phyloP scores from a whole-genome alignment of 2,888 invertebrate species.

The Stictocephala bisonia region DNA sequence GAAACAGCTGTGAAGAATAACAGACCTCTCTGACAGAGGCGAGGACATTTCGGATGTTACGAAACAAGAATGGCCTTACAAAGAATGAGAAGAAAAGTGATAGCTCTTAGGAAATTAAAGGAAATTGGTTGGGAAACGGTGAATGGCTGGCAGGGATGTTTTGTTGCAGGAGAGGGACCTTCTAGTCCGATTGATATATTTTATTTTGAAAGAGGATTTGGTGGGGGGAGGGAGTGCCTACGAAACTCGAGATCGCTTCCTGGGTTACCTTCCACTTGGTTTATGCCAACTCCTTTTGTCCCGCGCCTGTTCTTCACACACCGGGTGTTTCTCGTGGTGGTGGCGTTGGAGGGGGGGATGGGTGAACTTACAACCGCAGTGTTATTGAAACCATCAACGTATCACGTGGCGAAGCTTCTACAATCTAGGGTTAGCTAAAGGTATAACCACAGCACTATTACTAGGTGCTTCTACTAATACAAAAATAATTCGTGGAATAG shows the following conservation, averaged over 20 bases:
- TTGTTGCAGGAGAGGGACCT: too few species aligned
- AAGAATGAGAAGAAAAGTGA: constrained; percentile 16
- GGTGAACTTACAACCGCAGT: too few species aligned
- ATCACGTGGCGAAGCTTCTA: too few species aligned
- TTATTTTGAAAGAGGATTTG: constrained; percentile 28
- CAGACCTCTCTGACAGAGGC: too few species aligned
- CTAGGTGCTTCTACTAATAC: too few species aligned
- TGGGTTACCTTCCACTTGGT: background rate
- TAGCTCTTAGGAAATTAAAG: constrained; percentile 25
- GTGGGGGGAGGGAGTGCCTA: background rate
- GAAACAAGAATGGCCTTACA: background rate
- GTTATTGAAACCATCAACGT: too few species aligned
- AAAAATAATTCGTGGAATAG: too few species aligned
- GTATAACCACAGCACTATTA: too few species aligned
- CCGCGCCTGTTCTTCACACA: constrained; percentile 19
- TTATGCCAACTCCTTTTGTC: background rate
- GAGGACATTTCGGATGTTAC: constrained; percentile 10
- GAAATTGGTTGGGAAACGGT: constrained; percentile 17
- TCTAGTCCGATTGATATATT: constrained; percentile 21
- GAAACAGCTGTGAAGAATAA: too few species aligned
- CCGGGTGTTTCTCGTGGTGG: constrained; percentile 19
- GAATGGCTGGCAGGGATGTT: background rate
- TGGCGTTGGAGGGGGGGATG: too few species aligned
- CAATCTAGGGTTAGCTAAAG: too few species aligned
- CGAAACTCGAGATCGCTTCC: constrained; percentile 20